Conservation (phyloP, 2,113 vertebrate species). For the Trichechus manatus region DNA sequence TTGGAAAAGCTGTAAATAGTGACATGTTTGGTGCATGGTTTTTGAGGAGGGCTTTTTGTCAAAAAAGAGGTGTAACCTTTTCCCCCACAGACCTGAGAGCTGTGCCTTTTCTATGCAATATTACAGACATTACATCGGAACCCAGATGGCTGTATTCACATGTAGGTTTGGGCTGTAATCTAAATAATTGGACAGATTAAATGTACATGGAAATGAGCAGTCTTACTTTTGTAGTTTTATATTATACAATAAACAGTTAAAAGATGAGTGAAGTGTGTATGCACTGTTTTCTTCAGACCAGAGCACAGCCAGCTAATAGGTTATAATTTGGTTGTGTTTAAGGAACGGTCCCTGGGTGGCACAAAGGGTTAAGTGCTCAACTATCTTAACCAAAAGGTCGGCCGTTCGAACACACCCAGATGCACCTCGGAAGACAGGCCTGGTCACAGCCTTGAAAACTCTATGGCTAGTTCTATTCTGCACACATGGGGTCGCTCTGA, state of each 20-base stretch:
- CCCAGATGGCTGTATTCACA: slow-evolving; percentile 95
- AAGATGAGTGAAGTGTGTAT: slow-evolving; percentile 74
- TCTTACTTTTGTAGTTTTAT: slow-evolving; percentile 99
- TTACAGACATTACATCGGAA: slow-evolving; percentile 94
- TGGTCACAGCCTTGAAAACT: not conserved
- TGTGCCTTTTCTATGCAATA: slow-evolving; percentile 99
- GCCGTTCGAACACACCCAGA: not conserved
- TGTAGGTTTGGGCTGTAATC: slow-evolving; percentile 95
- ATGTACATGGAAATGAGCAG: slow-evolving; percentile 98
- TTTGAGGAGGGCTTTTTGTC: slow-evolving; percentile 87
- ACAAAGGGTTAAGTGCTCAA: no score
- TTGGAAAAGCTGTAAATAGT: slow-evolving; percentile 87
- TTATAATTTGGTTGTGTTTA: not conserved
- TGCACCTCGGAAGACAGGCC: not conserved
- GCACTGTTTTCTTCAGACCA: not conserved
- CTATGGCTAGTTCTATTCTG: not conserved
- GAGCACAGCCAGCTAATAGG: rapidly evolving
- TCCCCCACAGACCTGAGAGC: slow-evolving; percentile 95
- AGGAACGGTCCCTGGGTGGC: no score
- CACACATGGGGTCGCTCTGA: not conserved
- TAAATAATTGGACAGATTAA: slow-evolving; percentile 91
- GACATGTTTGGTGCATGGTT: slow-evolving; percentile 87
- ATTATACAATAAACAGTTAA: slow-evolving; percentile 98
- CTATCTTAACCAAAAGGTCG: no score
- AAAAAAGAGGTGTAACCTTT: slow-evolving; percentile 91